Percentiles rank a stretch among this genome's conserved stretches.
These are phyloP conservation scores for Suillia variegata DNA, from an alignment of 2,888 invertebrate species.

Conservation along the genomic window DNA sequence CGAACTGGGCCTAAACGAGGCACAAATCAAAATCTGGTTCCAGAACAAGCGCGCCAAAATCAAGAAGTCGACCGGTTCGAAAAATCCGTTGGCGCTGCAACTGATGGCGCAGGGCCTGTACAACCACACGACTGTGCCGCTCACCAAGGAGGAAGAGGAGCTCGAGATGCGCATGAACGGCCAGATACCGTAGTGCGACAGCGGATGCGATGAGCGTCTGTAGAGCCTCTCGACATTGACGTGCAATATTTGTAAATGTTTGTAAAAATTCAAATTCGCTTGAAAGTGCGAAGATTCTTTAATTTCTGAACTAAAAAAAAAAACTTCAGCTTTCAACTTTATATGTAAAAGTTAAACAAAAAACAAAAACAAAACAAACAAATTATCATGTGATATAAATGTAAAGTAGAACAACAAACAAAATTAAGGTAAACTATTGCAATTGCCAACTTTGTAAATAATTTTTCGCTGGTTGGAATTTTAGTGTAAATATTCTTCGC, in stretches of 20 bases:
- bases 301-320: too few relatives aligned
- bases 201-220: background rate
- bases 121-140: slow-evolving; percentile 81
- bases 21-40: slow-evolving; percentile 98
- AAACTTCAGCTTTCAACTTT: background rate
- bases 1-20: slow-evolving; percentile 91
- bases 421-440: background rate
- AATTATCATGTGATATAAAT: slow-evolving; percentile 54
- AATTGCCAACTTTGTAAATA: slow-evolving; percentile 1
- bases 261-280: too few relatives aligned
- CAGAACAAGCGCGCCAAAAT: slow-evolving; percentile 97
- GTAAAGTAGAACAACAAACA: slow-evolving; percentile 33
- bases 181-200: slow-evolving; percentile 48
- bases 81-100: slow-evolving; percentile 85
- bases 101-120: slow-evolving; percentile 94
- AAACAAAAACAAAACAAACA: slow-evolving; percentile 8
- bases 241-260: slow-evolving; percentile 26
- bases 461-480: background rate
- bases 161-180: slow-evolving; percentile 65
- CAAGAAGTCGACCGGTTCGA: slow-evolving; percentile 86
- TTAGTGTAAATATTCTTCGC: background rate
- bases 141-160: slow-evolving; percentile 77
- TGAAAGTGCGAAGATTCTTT: too few relatives aligned
- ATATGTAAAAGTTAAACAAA: too few relatives aligned
- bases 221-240: background rate